Conservation (phyloP, 2,113 vertebrate species). For the Tetrax tetrax region DNA sequence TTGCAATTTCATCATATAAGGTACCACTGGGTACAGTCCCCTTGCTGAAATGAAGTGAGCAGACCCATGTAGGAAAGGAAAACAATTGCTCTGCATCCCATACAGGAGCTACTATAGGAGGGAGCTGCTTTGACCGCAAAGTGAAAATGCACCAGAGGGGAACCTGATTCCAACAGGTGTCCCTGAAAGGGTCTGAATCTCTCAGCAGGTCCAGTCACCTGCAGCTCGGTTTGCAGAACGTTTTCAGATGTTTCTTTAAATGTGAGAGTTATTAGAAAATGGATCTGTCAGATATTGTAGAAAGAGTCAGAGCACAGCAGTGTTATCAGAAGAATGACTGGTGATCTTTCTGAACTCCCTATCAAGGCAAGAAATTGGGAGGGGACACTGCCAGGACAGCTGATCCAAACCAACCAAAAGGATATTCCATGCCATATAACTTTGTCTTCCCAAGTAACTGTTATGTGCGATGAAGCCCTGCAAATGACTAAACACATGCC, state of each 20-base stretch:
- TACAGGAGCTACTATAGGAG: not conserved
- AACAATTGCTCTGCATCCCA: not conserved
- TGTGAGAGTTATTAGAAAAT: not conserved
- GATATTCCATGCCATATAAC: not conserved
- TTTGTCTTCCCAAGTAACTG: not conserved
- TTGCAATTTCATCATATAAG: not conserved
- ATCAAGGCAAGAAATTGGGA: not conserved
- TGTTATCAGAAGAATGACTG: not conserved
- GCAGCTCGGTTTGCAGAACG: not conserved
- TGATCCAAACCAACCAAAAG: not conserved
- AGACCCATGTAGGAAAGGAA: not conserved
- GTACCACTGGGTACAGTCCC: not conserved
- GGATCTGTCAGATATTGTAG: not conserved
- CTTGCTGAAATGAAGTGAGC: not conserved
- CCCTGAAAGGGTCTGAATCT: not conserved
- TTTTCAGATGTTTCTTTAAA: not conserved
- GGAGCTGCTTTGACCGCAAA: not conserved
- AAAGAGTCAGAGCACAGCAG: not conserved
- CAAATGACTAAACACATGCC: not conserved
- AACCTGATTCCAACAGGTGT: not conserved
- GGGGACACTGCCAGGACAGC: not conserved
- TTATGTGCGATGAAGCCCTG: fast-evolving
- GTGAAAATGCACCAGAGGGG: not conserved
- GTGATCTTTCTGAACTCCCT: not conserved
- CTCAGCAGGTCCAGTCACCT: not conserved